These are phyloP conservation scores for Ctena decussata DNA, from an alignment of 2,888 invertebrate species.

Conservation along the genomic window DNA sequence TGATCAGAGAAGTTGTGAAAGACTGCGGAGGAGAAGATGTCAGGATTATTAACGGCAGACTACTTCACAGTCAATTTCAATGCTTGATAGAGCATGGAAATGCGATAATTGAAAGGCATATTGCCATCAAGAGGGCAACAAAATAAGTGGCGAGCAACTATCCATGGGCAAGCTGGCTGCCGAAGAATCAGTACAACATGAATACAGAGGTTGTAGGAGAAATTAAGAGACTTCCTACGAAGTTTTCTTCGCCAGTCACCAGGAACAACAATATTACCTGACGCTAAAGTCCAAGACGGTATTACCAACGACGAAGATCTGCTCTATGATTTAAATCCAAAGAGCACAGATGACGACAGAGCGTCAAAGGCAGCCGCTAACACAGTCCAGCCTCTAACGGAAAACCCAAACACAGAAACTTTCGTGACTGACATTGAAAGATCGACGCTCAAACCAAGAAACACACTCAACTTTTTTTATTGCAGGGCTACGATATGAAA, in stretches of 20 bases:
- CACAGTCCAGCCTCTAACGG: not conserved
- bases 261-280: not conserved
- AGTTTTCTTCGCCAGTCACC: constrained; percentile 19
- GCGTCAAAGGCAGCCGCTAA: not conserved
- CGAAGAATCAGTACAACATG: constrained; percentile 22
- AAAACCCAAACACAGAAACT: not conserved
- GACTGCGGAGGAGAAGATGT: constrained; percentile 26
- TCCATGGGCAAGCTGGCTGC: constrained; percentile 10
- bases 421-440: not conserved
- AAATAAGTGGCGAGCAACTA: not conserved
- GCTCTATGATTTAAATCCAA: not conserved
- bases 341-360: not conserved
- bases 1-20: constrained; percentile 27
- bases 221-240: constrained; percentile 9
- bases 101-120: not conserved
- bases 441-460: not conserved
- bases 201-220: constrained; percentile 18
- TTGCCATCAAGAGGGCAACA: constrained; percentile 13
- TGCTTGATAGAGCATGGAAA: too few relatives aligned
- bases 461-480: too few relatives aligned
- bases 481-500: not conserved
- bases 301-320: not conserved
- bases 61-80: constrained; percentile 22
- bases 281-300: not conserved
- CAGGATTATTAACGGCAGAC: constrained; percentile 30